These are phyloP conservation scores for Diabrotica virgifera DNA, from an alignment of 1,140 invertebrate species.

Conservation along the genomic window DNA sequence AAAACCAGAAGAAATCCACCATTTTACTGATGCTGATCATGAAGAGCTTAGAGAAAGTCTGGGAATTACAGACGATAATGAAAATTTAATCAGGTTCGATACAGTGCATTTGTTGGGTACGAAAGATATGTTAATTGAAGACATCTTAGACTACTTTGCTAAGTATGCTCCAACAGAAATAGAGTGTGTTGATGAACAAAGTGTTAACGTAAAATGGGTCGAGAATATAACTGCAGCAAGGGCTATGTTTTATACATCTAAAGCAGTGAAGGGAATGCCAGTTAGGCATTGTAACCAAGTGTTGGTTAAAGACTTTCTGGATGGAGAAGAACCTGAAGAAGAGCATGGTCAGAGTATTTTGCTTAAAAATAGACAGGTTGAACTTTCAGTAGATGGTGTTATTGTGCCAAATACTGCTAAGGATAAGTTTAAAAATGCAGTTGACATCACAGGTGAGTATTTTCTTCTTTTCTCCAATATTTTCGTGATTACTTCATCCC, in stretches of 20 bases:
- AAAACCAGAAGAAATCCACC: slow-evolving; percentile 53
- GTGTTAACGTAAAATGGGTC: slow-evolving; percentile 78
- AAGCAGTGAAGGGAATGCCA: slow-evolving; percentile 50
- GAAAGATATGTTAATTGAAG: slow-evolving; percentile 70
- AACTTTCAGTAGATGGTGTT: slow-evolving; percentile 40
- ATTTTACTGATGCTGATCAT: slow-evolving; percentile 56
- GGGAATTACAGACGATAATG: slow-evolving; percentile 60
- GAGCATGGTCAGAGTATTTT: slow-evolving; percentile 45
- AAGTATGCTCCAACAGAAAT: slow-evolving; percentile 69
- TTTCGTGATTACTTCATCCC: too few relatives aligned
- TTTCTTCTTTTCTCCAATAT: too few relatives aligned
- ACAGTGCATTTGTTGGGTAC: slow-evolving; percentile 72
- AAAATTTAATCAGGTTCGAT: slow-evolving; percentile 66
- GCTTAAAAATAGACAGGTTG: slow-evolving; percentile 39
- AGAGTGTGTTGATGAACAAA: slow-evolving; percentile 78
- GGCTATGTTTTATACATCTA: slow-evolving; percentile 63
- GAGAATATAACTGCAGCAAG: slow-evolving; percentile 68
- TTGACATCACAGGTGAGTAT: slow-evolving; percentile 45
- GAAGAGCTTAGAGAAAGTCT: slow-evolving; percentile 64
- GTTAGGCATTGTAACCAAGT: slow-evolving; percentile 36
- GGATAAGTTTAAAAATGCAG: slow-evolving; percentile 36
- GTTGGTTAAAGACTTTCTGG: slow-evolving; percentile 49
- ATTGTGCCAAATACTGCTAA: slow-evolving; percentile 29
- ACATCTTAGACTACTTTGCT: slow-evolving; percentile 76
- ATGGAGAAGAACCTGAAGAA: slow-evolving; percentile 44